A percentile compares a stretch with the other conserved stretches of the same genome.
These are phyloP conservation scores for Bombus confusus DNA, from an alignment of 1,140 invertebrate species.

Conservation along the genomic window DNA sequence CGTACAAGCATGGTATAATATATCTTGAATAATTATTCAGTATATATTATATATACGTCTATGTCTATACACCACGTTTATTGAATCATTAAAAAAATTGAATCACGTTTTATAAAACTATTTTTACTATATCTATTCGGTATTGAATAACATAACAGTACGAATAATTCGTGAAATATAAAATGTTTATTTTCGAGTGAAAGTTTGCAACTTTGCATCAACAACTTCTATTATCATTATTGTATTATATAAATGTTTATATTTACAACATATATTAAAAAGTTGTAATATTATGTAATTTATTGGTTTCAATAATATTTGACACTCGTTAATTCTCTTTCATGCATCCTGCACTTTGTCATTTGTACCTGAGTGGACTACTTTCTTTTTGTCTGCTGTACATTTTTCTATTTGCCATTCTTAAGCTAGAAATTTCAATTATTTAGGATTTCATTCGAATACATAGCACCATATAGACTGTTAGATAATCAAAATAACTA, in stretches of 20 bases:
- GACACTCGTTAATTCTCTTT: conserved; percentile 14
- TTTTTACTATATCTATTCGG: not conserved
- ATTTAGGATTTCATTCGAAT: conserved; percentile 4
- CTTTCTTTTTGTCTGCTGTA: conserved; percentile 46
- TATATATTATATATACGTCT: too few species aligned
- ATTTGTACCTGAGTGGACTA: conserved; percentile 62
- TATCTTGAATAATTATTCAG: not conserved
- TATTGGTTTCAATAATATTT: conserved; percentile 38
- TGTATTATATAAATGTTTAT: conserved; percentile 61
- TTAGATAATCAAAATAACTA: conserved; percentile 7
- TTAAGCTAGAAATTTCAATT: conserved; percentile 10
- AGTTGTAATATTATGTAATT: conserved; percentile 34
- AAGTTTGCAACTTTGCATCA: conserved; percentile 47
- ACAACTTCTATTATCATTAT: conserved; percentile 59
- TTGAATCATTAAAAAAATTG: not conserved
- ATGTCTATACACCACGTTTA: too few species aligned
- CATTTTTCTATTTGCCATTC: conserved; percentile 37
- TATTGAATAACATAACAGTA: not conserved
- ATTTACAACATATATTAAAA: conserved; percentile 69
- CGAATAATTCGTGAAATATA: conserved; percentile 28
- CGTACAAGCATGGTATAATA: not conserved
- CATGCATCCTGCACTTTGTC: conserved; percentile 24
- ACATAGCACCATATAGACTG: conserved; percentile 25
- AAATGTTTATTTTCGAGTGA: conserved; percentile 47
- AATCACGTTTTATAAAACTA: not conserved